Conservation (phyloP, 2,113 vertebrate genomes). For the Coreoperca whiteheadi region DNA sequence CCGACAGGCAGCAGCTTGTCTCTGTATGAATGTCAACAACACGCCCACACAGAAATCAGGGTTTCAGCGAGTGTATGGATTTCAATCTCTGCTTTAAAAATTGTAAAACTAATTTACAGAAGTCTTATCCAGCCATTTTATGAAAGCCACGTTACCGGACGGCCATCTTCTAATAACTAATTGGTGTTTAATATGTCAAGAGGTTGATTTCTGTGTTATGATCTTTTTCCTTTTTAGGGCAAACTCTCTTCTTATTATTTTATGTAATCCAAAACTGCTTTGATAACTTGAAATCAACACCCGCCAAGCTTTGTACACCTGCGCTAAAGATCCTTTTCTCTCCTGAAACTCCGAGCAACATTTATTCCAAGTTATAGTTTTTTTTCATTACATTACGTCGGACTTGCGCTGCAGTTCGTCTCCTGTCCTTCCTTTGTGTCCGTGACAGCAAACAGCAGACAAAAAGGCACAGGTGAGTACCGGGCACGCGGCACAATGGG, state of each 20-base stretch:
- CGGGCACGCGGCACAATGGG: slow-evolving; percentile 4
- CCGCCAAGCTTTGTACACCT: not conserved
- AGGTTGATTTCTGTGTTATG: not conserved
- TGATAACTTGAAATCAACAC: not conserved
- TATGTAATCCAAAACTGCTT: not conserved
- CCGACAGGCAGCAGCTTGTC: slow-evolving; percentile 62
- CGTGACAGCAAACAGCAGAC: not conserved
- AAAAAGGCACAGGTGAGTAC: slow-evolving; percentile 33
- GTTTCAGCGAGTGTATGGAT: not conserved
- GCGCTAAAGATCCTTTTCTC: not conserved
- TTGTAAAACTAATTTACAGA: too few relatives aligned
- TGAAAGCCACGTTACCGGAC: too few relatives aligned
- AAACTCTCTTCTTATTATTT: not conserved
- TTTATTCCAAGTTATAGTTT: not conserved
- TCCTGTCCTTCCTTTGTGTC: slow-evolving; percentile 1
- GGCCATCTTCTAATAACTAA: not conserved
- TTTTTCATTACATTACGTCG: not conserved
- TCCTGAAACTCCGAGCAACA: not conserved
- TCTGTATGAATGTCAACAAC: slow-evolving; percentile 43
- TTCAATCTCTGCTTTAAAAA: not conserved
- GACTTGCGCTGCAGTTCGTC: not conserved
- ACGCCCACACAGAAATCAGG: slow-evolving; percentile 6
- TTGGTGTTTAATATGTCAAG: not conserved
- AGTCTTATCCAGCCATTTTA: too few relatives aligned
- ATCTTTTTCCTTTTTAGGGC: not conserved